Percentiles rank a stretch among this genome's conserved stretches.
phyloP scores from a whole-genome alignment of 64 coral and sea anemone species.

The Pachyseris speciosa region DNA sequence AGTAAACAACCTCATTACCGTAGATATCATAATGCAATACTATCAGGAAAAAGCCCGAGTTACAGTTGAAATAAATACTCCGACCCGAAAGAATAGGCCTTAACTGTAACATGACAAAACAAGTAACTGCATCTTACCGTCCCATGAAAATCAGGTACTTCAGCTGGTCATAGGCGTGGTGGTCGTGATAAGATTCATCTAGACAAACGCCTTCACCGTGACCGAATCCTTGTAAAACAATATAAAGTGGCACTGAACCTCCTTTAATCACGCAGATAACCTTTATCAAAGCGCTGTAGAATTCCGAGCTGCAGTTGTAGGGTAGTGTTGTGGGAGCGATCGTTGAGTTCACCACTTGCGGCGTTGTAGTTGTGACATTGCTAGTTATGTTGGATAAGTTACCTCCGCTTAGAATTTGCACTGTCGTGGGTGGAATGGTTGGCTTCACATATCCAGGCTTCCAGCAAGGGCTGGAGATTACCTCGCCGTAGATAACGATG shows the following conservation, averaged over 20 bases:
- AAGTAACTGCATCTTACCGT: background rate
- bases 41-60: no score
- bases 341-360: background rate
- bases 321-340: background rate
- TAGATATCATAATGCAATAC: no score
- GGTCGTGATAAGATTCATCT: constrained; percentile 31
- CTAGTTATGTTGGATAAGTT: background rate
- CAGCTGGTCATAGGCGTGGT: constrained; percentile 11
- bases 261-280: constrained; percentile 34
- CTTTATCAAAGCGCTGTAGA: constrained; percentile 18
- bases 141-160: constrained; percentile 36
- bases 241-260: constrained; percentile 1
- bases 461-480: constrained; percentile 66
- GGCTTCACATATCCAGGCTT: constrained; percentile 33
- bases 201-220: constrained; percentile 16
- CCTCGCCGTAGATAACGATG: constrained; percentile 86
- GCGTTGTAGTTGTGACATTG: background rate
- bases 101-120: background rate
- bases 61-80: no score
- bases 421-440: background rate
- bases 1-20: no score
- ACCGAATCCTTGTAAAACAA: background rate
- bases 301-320: constrained; percentile 36
- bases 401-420: background rate
- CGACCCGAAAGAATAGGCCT: no score